Evolutionary conservation across 2,888 invertebrate species (phyloP).

Genomic region (Xanthia icteritia): DNA sequence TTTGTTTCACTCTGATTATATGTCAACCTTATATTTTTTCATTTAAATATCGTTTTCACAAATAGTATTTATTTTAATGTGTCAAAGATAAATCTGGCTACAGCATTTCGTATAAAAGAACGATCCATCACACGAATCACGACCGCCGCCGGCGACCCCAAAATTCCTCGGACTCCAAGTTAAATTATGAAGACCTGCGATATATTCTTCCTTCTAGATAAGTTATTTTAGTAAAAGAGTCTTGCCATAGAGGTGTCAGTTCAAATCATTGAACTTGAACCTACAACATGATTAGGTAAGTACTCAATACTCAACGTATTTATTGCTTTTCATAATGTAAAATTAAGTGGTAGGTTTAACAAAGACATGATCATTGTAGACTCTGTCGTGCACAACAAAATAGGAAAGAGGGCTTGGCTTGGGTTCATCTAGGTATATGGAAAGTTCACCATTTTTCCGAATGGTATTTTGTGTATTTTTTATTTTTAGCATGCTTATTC

Average conservation of each 20-base stretch:
- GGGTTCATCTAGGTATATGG: not conserved
- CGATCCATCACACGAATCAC: slow-evolving; percentile 10
- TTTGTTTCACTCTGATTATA: not conserved
- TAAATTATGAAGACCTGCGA: not conserved
- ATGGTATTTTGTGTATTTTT: not conserved
- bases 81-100: not conserved
- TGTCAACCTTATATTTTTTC: not conserved
- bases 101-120: not conserved
- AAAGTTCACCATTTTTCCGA: not conserved
- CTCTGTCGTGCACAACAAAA: too few relatives aligned
- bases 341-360: too few relatives aligned
- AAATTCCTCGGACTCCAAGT: not conserved
- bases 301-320: too few relatives aligned
- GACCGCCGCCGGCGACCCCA: slow-evolving; percentile 5
- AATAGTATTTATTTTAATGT: not conserved
- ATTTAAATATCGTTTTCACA: not conserved
- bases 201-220: not conserved
- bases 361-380: too few relatives aligned
- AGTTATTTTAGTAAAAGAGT: not conserved
- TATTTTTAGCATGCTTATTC: not conserved
- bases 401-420: not conserved
- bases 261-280: too few relatives aligned
- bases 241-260: not conserved
- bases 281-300: not conserved
- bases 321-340: too few relatives aligned